Conservation (phyloP, 1,140 invertebrate species). For the Tribolium madens region DNA sequence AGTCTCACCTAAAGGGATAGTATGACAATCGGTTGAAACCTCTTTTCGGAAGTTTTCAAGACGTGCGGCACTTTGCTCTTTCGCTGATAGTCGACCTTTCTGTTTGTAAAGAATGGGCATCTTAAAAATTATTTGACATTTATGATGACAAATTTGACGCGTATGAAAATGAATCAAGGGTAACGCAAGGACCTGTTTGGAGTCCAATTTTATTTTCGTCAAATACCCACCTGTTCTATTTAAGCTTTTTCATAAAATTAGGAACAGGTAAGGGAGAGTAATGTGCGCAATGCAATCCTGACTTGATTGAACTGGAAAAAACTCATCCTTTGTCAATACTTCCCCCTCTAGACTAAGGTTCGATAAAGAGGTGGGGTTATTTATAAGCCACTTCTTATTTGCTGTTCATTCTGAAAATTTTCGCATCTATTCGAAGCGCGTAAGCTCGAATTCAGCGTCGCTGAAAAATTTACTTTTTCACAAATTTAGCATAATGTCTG, state of each 20-base stretch:
- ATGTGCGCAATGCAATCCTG: slow-evolving; percentile 13
- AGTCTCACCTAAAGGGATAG: slow-evolving; percentile 58
- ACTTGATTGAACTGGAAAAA: slow-evolving; percentile 52
- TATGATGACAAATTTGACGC: not conserved
- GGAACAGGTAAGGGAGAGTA: not conserved
- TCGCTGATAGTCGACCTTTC: slow-evolving; percentile 53
- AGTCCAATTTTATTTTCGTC: too few species aligned
- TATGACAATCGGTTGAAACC: slow-evolving; percentile 61
- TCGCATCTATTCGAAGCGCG: slow-evolving; percentile 32
- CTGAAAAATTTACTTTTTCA: slow-evolving; percentile 18
- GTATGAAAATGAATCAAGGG: too few species aligned
- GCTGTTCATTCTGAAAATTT: slow-evolving; percentile 38
- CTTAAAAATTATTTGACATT: not conserved
- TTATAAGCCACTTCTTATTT: slow-evolving; percentile 39
- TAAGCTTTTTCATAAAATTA: not conserved
- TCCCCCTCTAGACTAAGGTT: slow-evolving; percentile 32
- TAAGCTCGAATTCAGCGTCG: slow-evolving; percentile 1
- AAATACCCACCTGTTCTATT: too few species aligned
- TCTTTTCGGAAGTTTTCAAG: slow-evolving; percentile 63
- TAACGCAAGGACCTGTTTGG: too few species aligned
- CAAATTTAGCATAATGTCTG: slow-evolving; percentile 4
- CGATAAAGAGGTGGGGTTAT: slow-evolving; percentile 43
- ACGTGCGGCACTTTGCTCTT: slow-evolving; percentile 58
- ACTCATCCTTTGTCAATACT: slow-evolving; percentile 48
- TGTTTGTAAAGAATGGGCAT: slow-evolving; percentile 61